These are phyloP conservation scores for Polymixis lichenea DNA, from an alignment of 2,888 invertebrate genomes.

Conservation along the genomic window DNA sequence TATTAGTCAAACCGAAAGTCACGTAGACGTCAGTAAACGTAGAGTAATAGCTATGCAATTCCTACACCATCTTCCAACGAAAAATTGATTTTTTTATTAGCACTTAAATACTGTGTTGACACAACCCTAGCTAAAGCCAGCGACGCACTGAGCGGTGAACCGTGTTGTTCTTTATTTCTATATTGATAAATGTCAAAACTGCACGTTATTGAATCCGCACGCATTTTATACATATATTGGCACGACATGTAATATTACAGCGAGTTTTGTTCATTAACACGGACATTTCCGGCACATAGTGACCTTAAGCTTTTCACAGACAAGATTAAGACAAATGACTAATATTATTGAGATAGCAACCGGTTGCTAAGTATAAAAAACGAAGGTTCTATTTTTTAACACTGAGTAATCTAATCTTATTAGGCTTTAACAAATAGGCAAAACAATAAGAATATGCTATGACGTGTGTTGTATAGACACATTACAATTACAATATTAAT, in stretches of 20 bases:
- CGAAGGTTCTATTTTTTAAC: not conserved
- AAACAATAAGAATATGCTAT: slow-evolving; percentile 11
- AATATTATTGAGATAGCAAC: slow-evolving; percentile 33
- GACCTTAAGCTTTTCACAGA: slow-evolving; percentile 43
- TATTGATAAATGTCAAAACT: slow-evolving; percentile 61
- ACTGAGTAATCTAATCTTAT: slow-evolving; percentile 10
- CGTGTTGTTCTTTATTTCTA: slow-evolving; percentile 57
- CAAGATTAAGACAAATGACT: slow-evolving; percentile 33
- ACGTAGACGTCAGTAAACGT: not conserved
- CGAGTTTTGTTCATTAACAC: slow-evolving; percentile 41
- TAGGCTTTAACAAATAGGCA: not conserved
- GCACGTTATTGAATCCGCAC: slow-evolving; percentile 49
- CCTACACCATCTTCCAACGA: too few relatives aligned
- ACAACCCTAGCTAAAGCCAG: slow-evolving; percentile 53
- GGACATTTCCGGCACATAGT: slow-evolving; percentile 51
- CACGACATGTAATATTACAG: slow-evolving; percentile 17
- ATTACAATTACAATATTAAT: slow-evolving; percentile 2
- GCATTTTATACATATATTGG: slow-evolving; percentile 30
- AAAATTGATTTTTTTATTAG: not conserved
- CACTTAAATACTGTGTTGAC: not conserved
- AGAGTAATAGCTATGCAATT: too few relatives aligned
- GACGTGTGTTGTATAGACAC: slow-evolving; percentile 4
- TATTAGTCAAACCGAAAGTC: not conserved
- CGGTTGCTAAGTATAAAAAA: slow-evolving; percentile 2
- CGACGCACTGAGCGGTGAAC: slow-evolving; percentile 48